A percentile compares a stretch with the other conserved stretches of the same genome.
Evolutionary conservation across 1,140 invertebrate species (phyloP).

Genomic region (Acromyrmex heyeri): DNA sequence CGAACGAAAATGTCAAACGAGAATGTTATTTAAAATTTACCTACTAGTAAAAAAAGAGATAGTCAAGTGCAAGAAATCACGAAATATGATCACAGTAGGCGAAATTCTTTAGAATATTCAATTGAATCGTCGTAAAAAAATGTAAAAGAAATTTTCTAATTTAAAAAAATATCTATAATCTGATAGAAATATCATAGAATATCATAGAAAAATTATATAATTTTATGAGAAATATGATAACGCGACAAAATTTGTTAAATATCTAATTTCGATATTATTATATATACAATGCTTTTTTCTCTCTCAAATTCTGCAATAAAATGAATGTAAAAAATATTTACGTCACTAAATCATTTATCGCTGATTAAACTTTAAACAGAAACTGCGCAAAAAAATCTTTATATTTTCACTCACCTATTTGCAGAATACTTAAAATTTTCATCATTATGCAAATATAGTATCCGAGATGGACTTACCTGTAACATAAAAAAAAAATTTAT

Average conservation of each 20-base stretch:
- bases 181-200: not conserved
- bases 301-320: not conserved
- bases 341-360: constrained; percentile 14
- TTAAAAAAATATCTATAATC: not conserved
- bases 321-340: not conserved
- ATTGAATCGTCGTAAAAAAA: not conserved
- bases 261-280: not conserved
- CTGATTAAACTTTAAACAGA: constrained; percentile 39
- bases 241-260: not conserved
- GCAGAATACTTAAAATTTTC: not conserved
- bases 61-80: not conserved
- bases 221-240: not conserved
- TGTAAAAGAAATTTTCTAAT: constrained; percentile 3
- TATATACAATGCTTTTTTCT: not conserved
- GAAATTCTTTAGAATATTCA: not conserved
- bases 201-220: not conserved
- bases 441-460: not conserved
- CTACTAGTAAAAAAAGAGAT: not conserved
- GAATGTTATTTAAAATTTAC: not conserved
- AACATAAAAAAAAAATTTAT: constrained; percentile 26
- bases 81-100: not conserved
- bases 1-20: not conserved
- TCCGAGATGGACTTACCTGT: constrained; percentile 57
- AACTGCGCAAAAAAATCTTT: not conserved
- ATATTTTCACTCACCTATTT: constrained; percentile 11